These are phyloP conservation scores for Mactra quadrangularis DNA, from an alignment of 1,140 invertebrate genomes.

Conservation along the genomic window DNA sequence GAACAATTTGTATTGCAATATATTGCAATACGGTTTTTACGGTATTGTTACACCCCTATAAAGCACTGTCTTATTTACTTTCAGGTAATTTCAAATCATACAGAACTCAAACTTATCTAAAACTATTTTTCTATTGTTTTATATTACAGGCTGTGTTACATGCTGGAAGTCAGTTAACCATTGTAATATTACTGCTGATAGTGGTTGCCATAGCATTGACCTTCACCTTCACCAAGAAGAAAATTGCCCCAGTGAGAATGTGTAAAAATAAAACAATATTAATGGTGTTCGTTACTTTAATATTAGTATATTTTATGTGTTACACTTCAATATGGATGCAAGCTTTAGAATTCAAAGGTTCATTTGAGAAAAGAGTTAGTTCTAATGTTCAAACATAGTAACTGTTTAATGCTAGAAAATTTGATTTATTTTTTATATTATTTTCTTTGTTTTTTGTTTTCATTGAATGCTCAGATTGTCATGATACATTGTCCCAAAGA, in stretches of 20 bases:
- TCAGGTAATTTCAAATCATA: no score
- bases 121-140: no score
- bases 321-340: conserved; percentile 79
- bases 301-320: conserved; percentile 79
- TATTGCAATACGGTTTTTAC: no score
- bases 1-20: no score
- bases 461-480: background rate
- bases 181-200: conserved; percentile 65
- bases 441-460: background rate
- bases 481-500: background rate
- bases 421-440: no score
- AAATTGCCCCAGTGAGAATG: conserved; percentile 66
- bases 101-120: no score
- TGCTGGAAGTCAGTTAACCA: conserved; percentile 64
- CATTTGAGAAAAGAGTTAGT: conserved; percentile 74
- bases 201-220: conserved; percentile 66
- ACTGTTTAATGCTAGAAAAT: background rate
- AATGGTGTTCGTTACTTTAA: conserved; percentile 72
- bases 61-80: no score
- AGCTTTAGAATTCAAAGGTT: conserved; percentile 76
- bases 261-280: conserved; percentile 78
- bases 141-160: conserved; percentile 41
- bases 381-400: conserved; percentile 51
- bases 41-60: no score
- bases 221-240: conserved; percentile 62